Base-by-base conservation (phyloP, 1,140 invertebrate genomes). In the Drosophila santomea region DNA sequence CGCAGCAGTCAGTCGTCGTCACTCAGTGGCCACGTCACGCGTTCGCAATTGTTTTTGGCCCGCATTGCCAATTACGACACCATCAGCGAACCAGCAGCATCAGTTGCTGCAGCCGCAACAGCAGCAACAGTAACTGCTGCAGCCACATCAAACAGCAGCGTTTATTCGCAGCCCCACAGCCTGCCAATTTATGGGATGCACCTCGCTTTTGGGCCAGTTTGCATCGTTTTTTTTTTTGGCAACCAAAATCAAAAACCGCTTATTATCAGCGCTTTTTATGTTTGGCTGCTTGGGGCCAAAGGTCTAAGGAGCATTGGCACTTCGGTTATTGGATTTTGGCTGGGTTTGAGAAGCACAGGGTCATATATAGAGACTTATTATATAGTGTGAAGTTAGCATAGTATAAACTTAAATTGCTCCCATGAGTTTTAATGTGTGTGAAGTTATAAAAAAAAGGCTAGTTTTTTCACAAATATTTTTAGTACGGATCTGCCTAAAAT, bases 31-130 rank as follows among this genome's bases (percentile, higher is more conserved):
- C 81, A 82, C 82, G 55, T 85, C 82, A 88, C 83, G 82, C 63
- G 78, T 38, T 77, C 68, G 82, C 82, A 85, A 85, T 85, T 88
- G 82, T 85, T 85, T 74, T 79, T 73, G 80, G 62, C 78, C 81
- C 81, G 81, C 78, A 85, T 85, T 88, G 78, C 81, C 82, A 86
- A 86, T 86, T 86, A 86, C 82, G 82, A 86, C 82, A 86, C 82
- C 74, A 85, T 67, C 78, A 80, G 38, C 73, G 54, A 48, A 28
- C 58, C 55, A 56, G 52, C 55, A 56, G 52, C 59, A 48, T 32
- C 38, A 51, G 44, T 32, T 41, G 32, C 20, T 10, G 39, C 58
- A 57, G 25, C 57, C 47, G 17, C 51, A 56, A 12, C 64, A 28
- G 28, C 64, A 41, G 4, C 50, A 38, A 20, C 74, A 69, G 15